Base-by-base conservation (phyloP, 2,888 invertebrate species). In the Axea sp. region DNA sequence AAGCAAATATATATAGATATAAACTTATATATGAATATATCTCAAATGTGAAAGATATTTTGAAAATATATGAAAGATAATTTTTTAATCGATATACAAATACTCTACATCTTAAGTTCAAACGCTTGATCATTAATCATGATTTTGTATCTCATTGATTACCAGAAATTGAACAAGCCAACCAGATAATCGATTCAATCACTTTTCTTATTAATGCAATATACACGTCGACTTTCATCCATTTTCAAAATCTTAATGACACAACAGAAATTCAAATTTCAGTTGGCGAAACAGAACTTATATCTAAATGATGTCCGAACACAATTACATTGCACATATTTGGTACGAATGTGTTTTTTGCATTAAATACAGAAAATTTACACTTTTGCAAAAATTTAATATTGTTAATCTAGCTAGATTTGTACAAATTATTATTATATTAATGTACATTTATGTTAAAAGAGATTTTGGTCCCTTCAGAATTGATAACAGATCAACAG, bases 21-120 rank as follows among this genome's bases (percentile, higher is more conserved):
- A 43, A 51, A 68, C 68, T 68, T 68, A 51, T 69, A 69, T 60
- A 69, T 69, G 60, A 35, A 26, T 69, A 69, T 60, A 69, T 60
- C 12, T 37, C 19, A 68, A 53, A 45, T 60, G 68, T 37, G 60
- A 59, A 57, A 30, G 26, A 60, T 69, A 69, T 69, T 59, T 69
- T 67, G 67, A 57, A 67, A 67, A 62, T 62, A 62, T 62, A 62
- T 62, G 62, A 51, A 62, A 60, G 62, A 39, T 62, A 67, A 67
- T 67, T 67, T 67, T 67, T 47, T 67, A 67, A 45, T 57, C 15
- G 19, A 67, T 67, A 67, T 57, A 57, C 49, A 67, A 37, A 55
- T 47, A 53, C 30, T 41, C 41, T 49, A 49, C 28, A 49, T 30
- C 30, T 47, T 31, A 39, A 26, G 33, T 30, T 37, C 8, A 43